Evolutionary conservation across 2,888 invertebrate species (phyloP), one percentile per base, ranked within the genome.

Genomic region (Cryptus viduatorius): DNA sequence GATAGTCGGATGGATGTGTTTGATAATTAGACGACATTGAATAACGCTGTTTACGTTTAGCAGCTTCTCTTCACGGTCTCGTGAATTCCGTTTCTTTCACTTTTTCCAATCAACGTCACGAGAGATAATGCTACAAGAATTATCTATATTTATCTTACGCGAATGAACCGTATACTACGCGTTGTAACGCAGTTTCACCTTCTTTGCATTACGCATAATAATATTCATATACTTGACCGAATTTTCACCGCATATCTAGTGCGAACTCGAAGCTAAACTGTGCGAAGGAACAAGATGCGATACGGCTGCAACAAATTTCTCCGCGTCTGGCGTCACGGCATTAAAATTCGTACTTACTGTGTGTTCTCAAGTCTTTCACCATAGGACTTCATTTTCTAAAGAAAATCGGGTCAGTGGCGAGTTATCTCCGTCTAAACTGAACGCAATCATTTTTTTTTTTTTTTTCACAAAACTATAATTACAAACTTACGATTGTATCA

Each of bases 1-100:
- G 65, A 46, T 50, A 42, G 31, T 24, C 56, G 16, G 50, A 19
- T 16, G 24, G 31, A 44, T 69, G 72, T 31, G 50, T 67, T 50
- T 50, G 77, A 78, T 72, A 72, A 78, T 82, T 73, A 78, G 12
- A 48, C 67, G 56, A 78, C 59, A 82, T 78, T 72, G 77, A 46
- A 82, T 82, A 82, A 82, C 77, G 71, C 42, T 67, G 77, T 82
- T 72, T 77, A 16, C 46, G 44, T 68, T 48, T 48, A 10, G 48
- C 29, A 10, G 48, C 29, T 24, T 59, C 59, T 12, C 29, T 29
- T 71, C 71, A 68, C 82, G 72, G 65, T 67, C 46, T 65, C 56
- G 53, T 61, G 48, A 42, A 67, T n/a, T 61, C 31, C n/a, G 46
- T 61, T 82, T 72, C 67, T 78, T 78, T 72, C 48, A 10, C 61